Evolutionary conservation across 53 echinoderm and acorn worm genomes (phyloP), one percentile per base, ranked within the genome.

Genomic region (Echinarachnius parma): DNA sequence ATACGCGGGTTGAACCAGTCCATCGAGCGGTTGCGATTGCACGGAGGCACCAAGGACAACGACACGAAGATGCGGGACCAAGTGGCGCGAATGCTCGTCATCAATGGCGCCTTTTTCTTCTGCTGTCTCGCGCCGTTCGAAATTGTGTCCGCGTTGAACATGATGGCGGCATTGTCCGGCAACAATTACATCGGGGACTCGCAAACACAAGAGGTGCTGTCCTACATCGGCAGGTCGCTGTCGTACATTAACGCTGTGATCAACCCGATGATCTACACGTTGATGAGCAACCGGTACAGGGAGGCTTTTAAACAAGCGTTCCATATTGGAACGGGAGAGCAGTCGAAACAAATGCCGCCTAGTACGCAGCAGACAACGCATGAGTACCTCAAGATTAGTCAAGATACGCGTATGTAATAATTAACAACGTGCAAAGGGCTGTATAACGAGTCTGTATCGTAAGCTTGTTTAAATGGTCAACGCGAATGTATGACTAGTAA

Each of bases 191-290:
- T 72, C 39, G 74, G 74, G 3, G 37, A 55, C 39, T 7, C 18
- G 18, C 55, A 23, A 13, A 56, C 77, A 1, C 68, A 80, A 5
- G 61, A 67, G 36, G 46, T 66, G 46, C 32, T 89, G 11, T 56
- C 77, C 4, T 75, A 82, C 44, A 62, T 84, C 2, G 83, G 91
- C 0, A 81, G 91, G 5, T 76, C 81, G 0, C 50, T 88, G 48
- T 82, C 87, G 33, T 96, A 96, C 57, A 63, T 96, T 21, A 96
- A 96, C 63, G 87, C 91, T 20, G 85, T 85, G 16, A 84, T 87
- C 7, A 96, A 96, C 61, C 91, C 91, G 3, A 79, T 96, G 25
- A 91, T 96, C 13, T 96, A 91, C 80, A 96, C 87, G 4, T 83
- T 84, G 24, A 79, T 96, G 69, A 91, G 96, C 44, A 83, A 79